Evolutionary conservation across 2,888 invertebrate species (phyloP).

Genomic region (Cerceris ruficornis): DNA sequence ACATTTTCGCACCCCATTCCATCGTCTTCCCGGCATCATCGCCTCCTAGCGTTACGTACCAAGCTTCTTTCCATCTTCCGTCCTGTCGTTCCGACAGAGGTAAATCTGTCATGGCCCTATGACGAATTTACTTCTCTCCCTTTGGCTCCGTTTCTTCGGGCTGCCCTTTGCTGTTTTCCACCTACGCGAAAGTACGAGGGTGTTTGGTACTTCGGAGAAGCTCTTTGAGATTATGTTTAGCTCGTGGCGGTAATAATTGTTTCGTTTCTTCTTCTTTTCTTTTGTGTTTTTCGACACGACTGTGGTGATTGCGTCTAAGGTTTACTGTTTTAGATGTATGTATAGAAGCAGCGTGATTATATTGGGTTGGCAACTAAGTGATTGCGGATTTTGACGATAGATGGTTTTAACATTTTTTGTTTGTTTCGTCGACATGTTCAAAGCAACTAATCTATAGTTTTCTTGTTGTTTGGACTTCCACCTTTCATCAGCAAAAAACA

Average conservation of each 20-base stretch:
- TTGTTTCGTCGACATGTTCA: too few relatives aligned
- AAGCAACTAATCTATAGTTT: too few relatives aligned
- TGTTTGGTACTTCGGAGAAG: background rate
- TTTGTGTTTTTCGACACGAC: too few relatives aligned
- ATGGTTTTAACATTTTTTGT: too few relatives aligned
- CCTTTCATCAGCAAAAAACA: too few relatives aligned
- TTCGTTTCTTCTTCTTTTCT: background rate
- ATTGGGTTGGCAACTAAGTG: too few relatives aligned
- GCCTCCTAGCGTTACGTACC: slow-evolving; percentile 24
- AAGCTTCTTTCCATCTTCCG: slow-evolving; percentile 11
- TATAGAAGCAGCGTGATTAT: too few relatives aligned
- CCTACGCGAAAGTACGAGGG: background rate
- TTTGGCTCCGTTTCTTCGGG: background rate
- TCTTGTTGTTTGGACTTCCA: too few relatives aligned
- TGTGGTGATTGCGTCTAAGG: too few relatives aligned
- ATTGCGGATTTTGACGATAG: too few relatives aligned
- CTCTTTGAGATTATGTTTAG: background rate
- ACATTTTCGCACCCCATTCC: slow-evolving; percentile 72
- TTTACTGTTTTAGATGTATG: too few relatives aligned
- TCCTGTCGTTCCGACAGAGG: slow-evolving; percentile 13
- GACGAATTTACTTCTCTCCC: slow-evolving; percentile 49
- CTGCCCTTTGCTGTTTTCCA: slow-evolving; percentile 33
- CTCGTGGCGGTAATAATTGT: background rate
- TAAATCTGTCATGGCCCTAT: slow-evolving; percentile 58
- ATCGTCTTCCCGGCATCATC: slow-evolving; percentile 45